These are phyloP conservation scores for Catostomus latipinnis DNA, from an alignment of 2,797 vertebrate genomes.

Conservation along the genomic window DNA sequence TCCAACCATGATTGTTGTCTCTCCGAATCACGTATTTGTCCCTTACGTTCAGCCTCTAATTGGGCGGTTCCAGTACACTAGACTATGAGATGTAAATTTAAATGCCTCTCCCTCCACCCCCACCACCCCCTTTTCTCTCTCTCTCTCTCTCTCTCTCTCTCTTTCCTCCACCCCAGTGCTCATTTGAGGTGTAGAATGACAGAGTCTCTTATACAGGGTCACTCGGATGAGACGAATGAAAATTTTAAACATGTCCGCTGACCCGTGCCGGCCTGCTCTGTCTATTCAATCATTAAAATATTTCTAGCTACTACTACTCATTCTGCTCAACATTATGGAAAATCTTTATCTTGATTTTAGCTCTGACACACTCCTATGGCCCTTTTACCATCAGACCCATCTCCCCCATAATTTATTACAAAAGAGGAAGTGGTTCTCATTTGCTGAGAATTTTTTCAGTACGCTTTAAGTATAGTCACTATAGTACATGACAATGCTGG, in stretches of 20 bases:
- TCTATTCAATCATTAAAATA: slow-evolving; percentile 85
- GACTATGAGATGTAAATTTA: slow-evolving; percentile 64
- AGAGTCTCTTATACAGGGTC: slow-evolving; percentile 74
- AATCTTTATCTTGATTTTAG: slow-evolving; percentile 77
- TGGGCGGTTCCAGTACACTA: slow-evolving; percentile 58
- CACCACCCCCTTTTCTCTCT: slow-evolving; percentile 7
- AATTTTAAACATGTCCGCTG: slow-evolving; percentile 77
- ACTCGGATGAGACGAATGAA: slow-evolving; percentile 74
- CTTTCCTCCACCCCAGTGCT: slow-evolving; percentile 67
- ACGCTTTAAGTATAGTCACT: neutral
- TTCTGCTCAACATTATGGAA: slow-evolving; percentile 76
- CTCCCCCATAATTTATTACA: slow-evolving; percentile 62
- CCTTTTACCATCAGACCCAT: slow-evolving; percentile 57
- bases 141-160: slow-evolving; percentile 44
- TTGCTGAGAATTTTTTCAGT: slow-evolving; percentile 45
- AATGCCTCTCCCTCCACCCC: slow-evolving; percentile 52
- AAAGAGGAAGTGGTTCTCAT: slow-evolving; percentile 58
- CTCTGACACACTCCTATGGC: slow-evolving; percentile 64
- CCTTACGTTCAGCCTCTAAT: slow-evolving; percentile 59
- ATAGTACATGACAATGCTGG: neutral
- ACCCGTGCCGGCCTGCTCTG: slow-evolving; percentile 75
- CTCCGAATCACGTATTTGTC: slow-evolving; percentile 40
- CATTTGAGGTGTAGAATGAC: slow-evolving; percentile 79
- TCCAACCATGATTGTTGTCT: neutral
- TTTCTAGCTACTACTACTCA: slow-evolving; percentile 70